A percentile compares a stretch with the other conserved stretches of the same genome.
Conservation (phyloP, 2,797 vertebrate genomes). For the Gadopsis bispinosus region DNA sequence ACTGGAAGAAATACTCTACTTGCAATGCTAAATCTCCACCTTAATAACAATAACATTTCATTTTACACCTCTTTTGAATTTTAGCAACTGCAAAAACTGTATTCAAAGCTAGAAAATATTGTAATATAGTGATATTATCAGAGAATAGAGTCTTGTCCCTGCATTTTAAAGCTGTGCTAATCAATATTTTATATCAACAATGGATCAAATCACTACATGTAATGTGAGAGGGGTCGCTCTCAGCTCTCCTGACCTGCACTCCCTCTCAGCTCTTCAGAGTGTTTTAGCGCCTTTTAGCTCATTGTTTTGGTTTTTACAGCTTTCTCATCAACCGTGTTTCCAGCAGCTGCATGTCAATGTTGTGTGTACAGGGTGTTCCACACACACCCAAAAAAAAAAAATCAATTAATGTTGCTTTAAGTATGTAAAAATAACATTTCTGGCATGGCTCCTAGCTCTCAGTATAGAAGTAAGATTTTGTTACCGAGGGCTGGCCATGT, state of each 20-base stretch:
- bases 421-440: not conserved
- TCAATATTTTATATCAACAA: not conserved
- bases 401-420: not conserved
- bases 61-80: not conserved
- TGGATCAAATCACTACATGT: not conserved
- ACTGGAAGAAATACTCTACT: not conserved
- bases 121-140: not conserved
- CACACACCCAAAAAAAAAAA: not conserved
- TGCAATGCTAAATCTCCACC: not conserved
- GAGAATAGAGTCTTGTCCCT: not conserved
- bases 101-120: not conserved
- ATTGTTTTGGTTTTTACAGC: not conserved
- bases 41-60: not conserved
- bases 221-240: not conserved
- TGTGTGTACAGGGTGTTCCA: slow-evolving; percentile 6
- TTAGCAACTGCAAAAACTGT: not conserved
- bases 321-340: not conserved
- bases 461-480: not conserved
- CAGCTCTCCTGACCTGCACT: not conserved
- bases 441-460: not conserved
- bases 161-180: slow-evolving; percentile 2
- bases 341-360: not conserved
- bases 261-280: not conserved
- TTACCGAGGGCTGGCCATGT: slow-evolving; percentile 95
- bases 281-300: not conserved